These are phyloP conservation scores for Glaucomys volans DNA, from an alignment of 2,113 vertebrate species.

Conservation along the genomic window DNA sequence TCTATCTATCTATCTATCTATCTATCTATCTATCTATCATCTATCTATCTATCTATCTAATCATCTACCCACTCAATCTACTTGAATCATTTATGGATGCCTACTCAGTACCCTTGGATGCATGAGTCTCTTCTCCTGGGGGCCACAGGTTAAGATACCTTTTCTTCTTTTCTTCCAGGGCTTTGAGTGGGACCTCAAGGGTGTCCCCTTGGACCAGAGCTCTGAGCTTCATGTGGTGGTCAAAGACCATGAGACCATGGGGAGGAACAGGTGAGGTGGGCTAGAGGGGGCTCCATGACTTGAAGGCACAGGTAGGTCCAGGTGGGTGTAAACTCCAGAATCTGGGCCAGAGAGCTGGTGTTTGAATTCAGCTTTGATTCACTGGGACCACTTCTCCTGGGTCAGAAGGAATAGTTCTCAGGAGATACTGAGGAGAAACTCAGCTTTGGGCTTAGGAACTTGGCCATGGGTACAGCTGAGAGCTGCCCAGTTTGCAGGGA, in stretches of 20 bases:
- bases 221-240: slow-evolving; percentile 95
- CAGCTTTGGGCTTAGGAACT: neutral
- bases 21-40: too few relatives aligned
- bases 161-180: slow-evolving; percentile 86
- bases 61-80: neutral
- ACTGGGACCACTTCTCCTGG: neutral
- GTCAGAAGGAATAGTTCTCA: neutral
- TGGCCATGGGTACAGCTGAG: neutral
- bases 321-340: neutral
- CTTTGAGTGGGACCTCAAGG: slow-evolving; percentile 98
- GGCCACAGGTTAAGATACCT: accelerated
- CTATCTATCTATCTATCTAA: neutral
- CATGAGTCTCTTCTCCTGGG: neutral
- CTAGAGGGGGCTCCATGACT: neutral
- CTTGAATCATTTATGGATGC: neutral
- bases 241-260: slow-evolving; percentile 98
- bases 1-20: too few relatives aligned
- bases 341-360: neutral
- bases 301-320: neutral
- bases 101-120: neutral
- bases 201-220: slow-evolving; percentile 91
- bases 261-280: slow-evolving; percentile 93
- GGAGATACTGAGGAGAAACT: neutral
- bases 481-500: neutral
- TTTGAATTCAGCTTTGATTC: neutral